A percentile compares a stretch with the other conserved stretches of the same genome.
phyloP scores from a whole-genome alignment of 1,140 invertebrate genomes.

The Apis dorsata region DNA sequence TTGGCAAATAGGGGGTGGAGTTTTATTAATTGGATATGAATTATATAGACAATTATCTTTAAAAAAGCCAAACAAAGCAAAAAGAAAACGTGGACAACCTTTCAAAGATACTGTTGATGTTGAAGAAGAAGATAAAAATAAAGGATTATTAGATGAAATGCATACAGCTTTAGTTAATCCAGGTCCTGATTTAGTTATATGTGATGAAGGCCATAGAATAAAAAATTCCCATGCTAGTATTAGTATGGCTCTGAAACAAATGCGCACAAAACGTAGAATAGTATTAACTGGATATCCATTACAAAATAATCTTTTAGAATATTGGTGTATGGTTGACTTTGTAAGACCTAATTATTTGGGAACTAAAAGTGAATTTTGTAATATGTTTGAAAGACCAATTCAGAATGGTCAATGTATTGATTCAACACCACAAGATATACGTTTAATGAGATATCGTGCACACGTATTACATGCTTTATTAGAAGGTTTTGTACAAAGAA shows the following conservation, averaged over 20 bases:
- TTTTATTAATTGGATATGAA: constrained; percentile 98
- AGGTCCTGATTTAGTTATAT: constrained; percentile 96
- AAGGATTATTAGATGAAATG: constrained; percentile 92
- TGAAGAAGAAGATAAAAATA: constrained; percentile 90
- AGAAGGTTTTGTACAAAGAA: constrained; percentile 95
- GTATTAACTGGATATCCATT: constrained; percentile 97
- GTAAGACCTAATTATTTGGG: constrained; percentile 96
- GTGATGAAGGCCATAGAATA: constrained; percentile 97
- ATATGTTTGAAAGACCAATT: constrained; percentile 97
- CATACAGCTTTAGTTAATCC: constrained; percentile 92
- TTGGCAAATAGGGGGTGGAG: constrained; percentile 94
- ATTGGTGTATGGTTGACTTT: constrained; percentile 98
- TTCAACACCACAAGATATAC: constrained; percentile 93
- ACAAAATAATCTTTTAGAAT: constrained; percentile 97
- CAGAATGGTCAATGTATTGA: constrained; percentile 97
- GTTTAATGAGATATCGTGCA: constrained; percentile 93
- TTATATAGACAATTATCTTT: constrained; percentile 94
- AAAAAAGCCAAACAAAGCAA: constrained; percentile 82
- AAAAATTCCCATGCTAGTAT: constrained; percentile 97
- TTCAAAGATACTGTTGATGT: constrained; percentile 79
- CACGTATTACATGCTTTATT: constrained; percentile 94
- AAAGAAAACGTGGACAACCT: constrained; percentile 76
- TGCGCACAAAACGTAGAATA: constrained; percentile 92
- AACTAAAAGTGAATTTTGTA: constrained; percentile 95
- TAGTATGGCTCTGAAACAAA: constrained; percentile 94